Base-by-base conservation (phyloP, 2,888 invertebrate genomes). In the Aromia moschata region DNA sequence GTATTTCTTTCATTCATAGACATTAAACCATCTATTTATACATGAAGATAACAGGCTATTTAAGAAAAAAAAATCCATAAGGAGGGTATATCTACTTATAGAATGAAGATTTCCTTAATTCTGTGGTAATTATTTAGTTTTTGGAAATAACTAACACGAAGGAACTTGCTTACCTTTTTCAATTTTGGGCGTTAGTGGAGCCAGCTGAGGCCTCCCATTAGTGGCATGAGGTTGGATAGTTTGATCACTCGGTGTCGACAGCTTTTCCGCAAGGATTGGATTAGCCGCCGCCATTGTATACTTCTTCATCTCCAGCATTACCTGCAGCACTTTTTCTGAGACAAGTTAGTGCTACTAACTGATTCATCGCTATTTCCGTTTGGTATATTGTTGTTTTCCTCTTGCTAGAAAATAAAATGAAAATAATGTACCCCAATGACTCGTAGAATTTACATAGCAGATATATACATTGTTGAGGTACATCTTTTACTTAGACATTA, bases 231-330 rank as follows among this genome's bases (percentile, higher is more conserved):
- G 62, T 38, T 74, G 74, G 37, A 70, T 55, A 43, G 62, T 70
- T 68, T 75, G 74, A 52, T 77, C 78, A 83, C 81, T 84, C 83
- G 81, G 85, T 81, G 77, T 84, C 81, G 81, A 84, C 67, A 86
- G 80, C 78, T 90, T 90, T 84, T 94, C 94, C 70, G 94, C 94
- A 62, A 94, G 84, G 67, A 94, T 81, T 11, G 94, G 94, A 81
- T 94, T 94, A 43, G 92, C 91, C 9, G 93, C 93, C 18, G 91
- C 91, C 65, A 94, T 92, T 69, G 91, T 91, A 78, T 89, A 91
- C 49, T 69, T 72, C 30, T 79, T 73, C 73, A 80, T 75, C 60
- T 80, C 80, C 2, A 77, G 62, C 63, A 77, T 67, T 30, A 74
- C 70, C 60, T 79, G 79, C 61, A 76, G 74, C 63, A 73, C 75